Evolutionary conservation across 2,888 invertebrate species (phyloP), one percentile per base, ranked within the genome.

Genomic region (Pachliopta kotzebuea): DNA sequence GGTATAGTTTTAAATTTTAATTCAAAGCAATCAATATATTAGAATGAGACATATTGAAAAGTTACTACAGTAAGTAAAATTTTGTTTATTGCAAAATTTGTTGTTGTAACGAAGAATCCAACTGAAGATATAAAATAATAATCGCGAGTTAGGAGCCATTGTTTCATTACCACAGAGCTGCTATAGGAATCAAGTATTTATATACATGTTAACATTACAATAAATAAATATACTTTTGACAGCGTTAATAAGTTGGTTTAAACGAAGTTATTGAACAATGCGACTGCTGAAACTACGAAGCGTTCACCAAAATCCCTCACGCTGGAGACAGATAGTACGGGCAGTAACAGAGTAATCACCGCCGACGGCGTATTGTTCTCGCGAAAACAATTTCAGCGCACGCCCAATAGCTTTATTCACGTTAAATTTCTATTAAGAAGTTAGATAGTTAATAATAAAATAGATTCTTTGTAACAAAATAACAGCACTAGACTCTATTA

Each of bases 311-410:
- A 53, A 53, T 54, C 45, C 53, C 54, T 29, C 31, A 42, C 23
- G 29, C 56, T 58, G 24, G 29, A 26, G 45, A 63, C 37, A 20
- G 45, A 50, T 26, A 56, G 56, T 60, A 55, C 21, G 54, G 31
- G n/a, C 59, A 23, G 53, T 55, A 63, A 59, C 59, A 60, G 37
- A 63, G 55, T 55, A 54, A 63, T 60, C 45, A 24, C 55, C 24
- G 29, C 42, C 11, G 57, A 52, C 31, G 49, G 49, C 49, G 29
- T 11, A 59, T 63, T 59, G 59, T 58, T 58, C 59, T 24, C 42
- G 49, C 24, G 17, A 59, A 45, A 63, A 55, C 59, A 63, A 53
- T 63, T 61, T 18, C 20, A 54, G 49, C 31, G 54, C 63, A 29
- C 26, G 17, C 53, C 18, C 17, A 59, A 29, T 29, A 57, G 37